Evolutionary conservation across 2,888 invertebrate genomes (phyloP), one percentile per base, ranked within the genome.

Genomic region (Emesis castigata): DNA sequence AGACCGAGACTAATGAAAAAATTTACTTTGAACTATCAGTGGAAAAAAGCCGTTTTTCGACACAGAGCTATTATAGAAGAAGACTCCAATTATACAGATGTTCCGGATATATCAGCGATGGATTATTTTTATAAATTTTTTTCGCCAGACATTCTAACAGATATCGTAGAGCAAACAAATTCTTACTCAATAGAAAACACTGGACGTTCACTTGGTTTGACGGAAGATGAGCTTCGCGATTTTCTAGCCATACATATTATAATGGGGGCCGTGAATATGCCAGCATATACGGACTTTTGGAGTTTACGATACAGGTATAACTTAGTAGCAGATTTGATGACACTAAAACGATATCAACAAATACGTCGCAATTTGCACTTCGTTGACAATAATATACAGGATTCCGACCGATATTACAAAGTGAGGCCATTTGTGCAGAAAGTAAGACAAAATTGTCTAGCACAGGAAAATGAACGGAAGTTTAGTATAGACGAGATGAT

Each of bases 401-500:
- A 70, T 58, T 53, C 70, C n/a, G 73, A 77, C 68, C 31, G 64
- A 68, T 77, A 75, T 34, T 73, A 72, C 31, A 77, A 77, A 77
- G 65, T 78, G n/a, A 69, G 80, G 18, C 80, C 76, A 11, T 44
- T 72, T 14, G 48, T 65, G 18, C 39, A 72, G 18, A 77, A 70
- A 73, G 68, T 80, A 48, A 62, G 75, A 68, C 16, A 53, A 62
- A 80, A 77, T 29, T 80, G 75, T 73, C 68, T 80, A 29, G 39
- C 22, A 18, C 75, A 73, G 53, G 83, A 87, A 75, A 82, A 86
- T 64, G 88, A 88, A 83, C 83, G 69, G n/a, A 75, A 80, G 18
- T 89, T 80, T 69, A 86, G 81, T 48, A 82, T 88, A 8, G 90
- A 90, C 79, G 90, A 91, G 77, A 90, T 90, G 89, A 90, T 90